These are phyloP conservation scores for Folsomia candida DNA, from an alignment of 2,888 invertebrate genomes.

Conservation along the genomic window DNA sequence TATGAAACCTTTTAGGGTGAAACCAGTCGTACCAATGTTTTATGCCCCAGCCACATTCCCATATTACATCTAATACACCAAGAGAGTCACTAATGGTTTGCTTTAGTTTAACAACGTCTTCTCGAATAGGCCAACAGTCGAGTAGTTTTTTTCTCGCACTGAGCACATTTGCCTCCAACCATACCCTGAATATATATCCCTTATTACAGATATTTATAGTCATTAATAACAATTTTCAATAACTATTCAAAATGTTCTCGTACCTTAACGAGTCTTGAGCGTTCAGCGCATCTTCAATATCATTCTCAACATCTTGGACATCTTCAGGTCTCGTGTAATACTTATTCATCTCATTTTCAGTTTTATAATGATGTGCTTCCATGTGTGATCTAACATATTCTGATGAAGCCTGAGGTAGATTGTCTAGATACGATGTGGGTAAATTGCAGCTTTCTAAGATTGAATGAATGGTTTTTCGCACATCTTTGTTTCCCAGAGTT, in stretches of 20 bases:
- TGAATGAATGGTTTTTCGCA: constrained; percentile 71
- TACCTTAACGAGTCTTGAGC: constrained; percentile 38
- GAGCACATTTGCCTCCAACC: constrained; percentile 70
- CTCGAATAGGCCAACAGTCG: constrained; percentile 65
- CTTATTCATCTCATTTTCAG: neutral
- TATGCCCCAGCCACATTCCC: constrained; percentile 85
- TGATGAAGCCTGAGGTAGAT: constrained; percentile 50
- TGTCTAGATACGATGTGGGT: constrained; percentile 82
- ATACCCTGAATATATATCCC: constrained; percentile 66
- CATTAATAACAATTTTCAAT: too few relatives aligned
- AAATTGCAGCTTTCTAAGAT: constrained; percentile 78
- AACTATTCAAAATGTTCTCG: too few relatives aligned
- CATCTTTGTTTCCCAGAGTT: constrained; percentile 65
- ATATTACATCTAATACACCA: constrained; percentile 63
- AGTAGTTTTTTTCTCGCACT: constrained; percentile 67
- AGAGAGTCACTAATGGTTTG: constrained; percentile 61
- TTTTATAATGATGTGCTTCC: constrained; percentile 7
- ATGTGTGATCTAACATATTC: too few relatives aligned
- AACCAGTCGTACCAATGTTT: too few relatives aligned
- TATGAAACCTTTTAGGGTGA: too few relatives aligned
- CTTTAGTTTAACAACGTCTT: constrained; percentile 70
- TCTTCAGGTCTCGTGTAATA: constrained; percentile 20
- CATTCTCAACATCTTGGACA: constrained; percentile 24
- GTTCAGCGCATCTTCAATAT: constrained; percentile 25
- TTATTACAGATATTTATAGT: too few relatives aligned